Conservation (phyloP, 2,113 vertebrate species). For the Chroicocephalus ridibundus region DNA sequence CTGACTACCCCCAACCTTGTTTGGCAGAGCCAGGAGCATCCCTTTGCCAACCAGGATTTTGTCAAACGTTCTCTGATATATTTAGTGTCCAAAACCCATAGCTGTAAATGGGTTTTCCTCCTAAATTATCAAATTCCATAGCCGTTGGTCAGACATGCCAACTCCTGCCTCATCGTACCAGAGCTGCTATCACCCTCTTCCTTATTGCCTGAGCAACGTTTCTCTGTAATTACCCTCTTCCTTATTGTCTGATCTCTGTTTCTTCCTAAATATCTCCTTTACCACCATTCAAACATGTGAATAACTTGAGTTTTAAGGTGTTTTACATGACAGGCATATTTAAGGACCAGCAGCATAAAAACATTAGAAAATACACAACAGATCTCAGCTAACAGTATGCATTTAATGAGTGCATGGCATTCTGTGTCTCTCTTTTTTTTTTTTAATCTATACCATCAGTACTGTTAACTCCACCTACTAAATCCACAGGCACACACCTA, state of each 20-base stretch:
- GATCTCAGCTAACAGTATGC: not conserved
- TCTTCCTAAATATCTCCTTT: not conserved
- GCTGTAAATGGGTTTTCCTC: not conserved
- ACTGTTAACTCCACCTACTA: not conserved
- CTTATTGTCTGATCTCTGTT: not conserved
- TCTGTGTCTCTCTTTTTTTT: not conserved
- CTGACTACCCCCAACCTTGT: not conserved
- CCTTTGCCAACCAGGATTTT: not conserved
- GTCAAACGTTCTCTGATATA: not conserved
- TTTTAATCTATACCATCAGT: not conserved
- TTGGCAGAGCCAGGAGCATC: not conserved
- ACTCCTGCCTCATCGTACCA: not conserved
- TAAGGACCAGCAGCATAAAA: not conserved
- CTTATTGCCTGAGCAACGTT: not conserved
- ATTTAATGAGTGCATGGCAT: not conserved
- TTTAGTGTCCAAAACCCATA: not conserved
- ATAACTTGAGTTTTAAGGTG: not conserved
- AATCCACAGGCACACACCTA: constrained; percentile 23
- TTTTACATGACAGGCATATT: not conserved
- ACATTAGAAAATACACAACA: not conserved
- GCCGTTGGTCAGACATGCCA: not conserved
- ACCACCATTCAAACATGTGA: not conserved
- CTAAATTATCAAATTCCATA: constrained; percentile 28
- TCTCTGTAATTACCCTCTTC: constrained; percentile 25
- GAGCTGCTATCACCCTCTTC: constrained; percentile 17